Base-by-base conservation (phyloP, 2,888 invertebrate species). In the Hartigia nigra region DNA sequence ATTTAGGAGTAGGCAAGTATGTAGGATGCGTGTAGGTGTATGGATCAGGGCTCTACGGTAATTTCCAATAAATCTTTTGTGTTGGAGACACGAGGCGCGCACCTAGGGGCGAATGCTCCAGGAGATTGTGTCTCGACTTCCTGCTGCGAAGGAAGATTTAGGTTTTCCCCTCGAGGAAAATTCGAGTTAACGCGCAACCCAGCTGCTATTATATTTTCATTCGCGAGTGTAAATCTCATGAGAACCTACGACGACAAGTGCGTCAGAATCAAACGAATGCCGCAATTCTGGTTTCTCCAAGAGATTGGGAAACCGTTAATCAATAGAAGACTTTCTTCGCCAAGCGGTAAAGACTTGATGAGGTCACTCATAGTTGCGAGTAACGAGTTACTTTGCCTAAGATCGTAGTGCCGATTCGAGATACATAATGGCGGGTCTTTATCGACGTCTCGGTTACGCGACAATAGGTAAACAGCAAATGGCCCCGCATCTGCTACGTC, bases 1-100 rank as follows among this genome's bases (percentile, higher is more conserved):
- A 55, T 55, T 55, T 55, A 55, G 55, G 55, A 55, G 55, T 23
- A 55, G 55, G 23, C 5, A 55, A 55, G 55, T 23, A 55, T 14
- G 55, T 55, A 55, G 55, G 55, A 55, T 55, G 23, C 55, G 55
- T 23, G 55, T 55, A 55, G 55, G 23, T 55, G 55, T 55, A 32
- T 14, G 12, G 72, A 72, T 72, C 31, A 14, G 32, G 72, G 31
- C n/a, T 31, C 32, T 32, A 14, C 87, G 85, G 89, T 87, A 88
- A 90, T 90, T 90, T 86, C 87, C 87, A 89, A 90, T 90, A 90
- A 90, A 90, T 89, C 89, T 88, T 87, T 88, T 86, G 87, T 86
- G 85, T 86, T 86, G 88, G 86, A 87, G 88, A 88, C 87, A 87
- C 88, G 79, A 78, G 82, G 81, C 75, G 31, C 23, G 34, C 36